phyloP scores from a whole-genome alignment of 2,113 vertebrate species.

The Tonatia bakeri region DNA sequence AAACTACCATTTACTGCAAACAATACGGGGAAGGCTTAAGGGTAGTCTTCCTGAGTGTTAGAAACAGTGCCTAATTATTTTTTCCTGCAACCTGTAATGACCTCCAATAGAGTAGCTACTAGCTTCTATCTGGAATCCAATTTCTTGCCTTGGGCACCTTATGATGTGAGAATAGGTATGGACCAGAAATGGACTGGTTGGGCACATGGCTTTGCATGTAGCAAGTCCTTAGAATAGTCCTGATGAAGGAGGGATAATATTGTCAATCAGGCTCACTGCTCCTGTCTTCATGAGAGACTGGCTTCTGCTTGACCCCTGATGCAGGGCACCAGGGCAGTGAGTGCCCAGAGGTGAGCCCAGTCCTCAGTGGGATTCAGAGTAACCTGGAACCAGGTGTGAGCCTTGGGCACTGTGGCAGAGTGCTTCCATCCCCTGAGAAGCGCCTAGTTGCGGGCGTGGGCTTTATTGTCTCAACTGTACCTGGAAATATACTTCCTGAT shows the following conservation, averaged over 20 bases:
- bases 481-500: not conserved
- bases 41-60: not conserved
- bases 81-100: not conserved
- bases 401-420: not conserved
- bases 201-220: not conserved
- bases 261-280: not conserved
- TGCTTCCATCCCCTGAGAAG: not conserved
- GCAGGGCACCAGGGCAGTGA: not conserved
- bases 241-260: rapidly evolving
- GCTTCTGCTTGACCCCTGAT: not conserved
- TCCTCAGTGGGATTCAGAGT: not conserved
- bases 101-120: not conserved
- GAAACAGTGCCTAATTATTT: not conserved
- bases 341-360: not conserved
- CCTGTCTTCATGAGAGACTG: not conserved
- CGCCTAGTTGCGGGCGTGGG: not conserved
- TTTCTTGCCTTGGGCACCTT: not conserved
- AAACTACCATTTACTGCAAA: not conserved
- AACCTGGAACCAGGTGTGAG: not conserved
- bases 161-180: not conserved
- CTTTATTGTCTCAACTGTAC: not conserved
- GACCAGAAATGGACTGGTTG: not conserved
- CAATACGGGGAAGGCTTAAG: not conserved
- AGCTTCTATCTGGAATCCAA: not conserved
- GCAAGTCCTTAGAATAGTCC: not conserved